Evolutionary conservation across 2,797 vertebrate species (phyloP).

Genomic region (Syndactyla subalaris): DNA sequence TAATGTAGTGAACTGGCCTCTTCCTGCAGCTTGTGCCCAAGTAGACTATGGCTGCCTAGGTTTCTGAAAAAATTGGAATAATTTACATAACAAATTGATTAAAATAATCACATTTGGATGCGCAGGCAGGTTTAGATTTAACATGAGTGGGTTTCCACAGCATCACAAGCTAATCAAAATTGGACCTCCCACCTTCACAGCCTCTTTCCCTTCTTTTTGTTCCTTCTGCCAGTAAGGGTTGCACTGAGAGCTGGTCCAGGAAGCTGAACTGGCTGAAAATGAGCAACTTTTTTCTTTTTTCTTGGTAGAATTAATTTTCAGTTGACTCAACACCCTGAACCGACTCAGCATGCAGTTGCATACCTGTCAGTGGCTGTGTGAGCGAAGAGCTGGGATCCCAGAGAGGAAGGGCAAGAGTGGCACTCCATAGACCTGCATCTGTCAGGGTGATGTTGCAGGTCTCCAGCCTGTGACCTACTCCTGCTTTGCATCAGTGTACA

Average conservation of each 20-base stretch:
- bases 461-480: background rate
- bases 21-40: background rate
- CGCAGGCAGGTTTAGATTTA: background rate
- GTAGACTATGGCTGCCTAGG: background rate
- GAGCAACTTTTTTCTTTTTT: background rate
- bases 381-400: background rate
- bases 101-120: background rate
- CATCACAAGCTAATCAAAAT: background rate
- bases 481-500: background rate
- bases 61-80: background rate
- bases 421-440: accelerated
- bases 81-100: background rate
- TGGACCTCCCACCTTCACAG: background rate
- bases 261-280: background rate
- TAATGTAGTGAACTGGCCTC: background rate
- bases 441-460: background rate
- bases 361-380: background rate
- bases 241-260: background rate
- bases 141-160: background rate
- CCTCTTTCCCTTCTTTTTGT: background rate
- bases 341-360: accelerated
- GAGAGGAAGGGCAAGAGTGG: background rate
- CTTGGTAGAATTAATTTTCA: background rate
- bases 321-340: background rate
- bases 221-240: background rate